These are phyloP conservation scores for Charanyca ferruginea DNA, from an alignment of 2,888 invertebrate genomes.

Conservation along the genomic window DNA sequence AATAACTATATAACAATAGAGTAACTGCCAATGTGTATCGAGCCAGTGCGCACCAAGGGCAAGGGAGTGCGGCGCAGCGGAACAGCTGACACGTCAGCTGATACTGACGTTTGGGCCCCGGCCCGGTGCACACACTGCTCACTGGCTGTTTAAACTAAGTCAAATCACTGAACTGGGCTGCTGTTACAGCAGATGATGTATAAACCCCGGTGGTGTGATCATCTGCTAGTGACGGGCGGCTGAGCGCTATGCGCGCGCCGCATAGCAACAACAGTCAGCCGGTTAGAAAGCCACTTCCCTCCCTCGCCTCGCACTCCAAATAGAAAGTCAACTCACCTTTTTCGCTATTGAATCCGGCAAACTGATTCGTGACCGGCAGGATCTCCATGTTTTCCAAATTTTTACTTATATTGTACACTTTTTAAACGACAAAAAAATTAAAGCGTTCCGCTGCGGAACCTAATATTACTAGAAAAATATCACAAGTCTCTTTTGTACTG, in stretches of 20 bases:
- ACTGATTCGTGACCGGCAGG: constrained; percentile 94
- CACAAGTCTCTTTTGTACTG: constrained; percentile 91
- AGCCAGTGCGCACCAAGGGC: constrained; percentile 69
- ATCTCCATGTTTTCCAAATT: constrained; percentile 94
- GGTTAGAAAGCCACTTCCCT: constrained; percentile 87
- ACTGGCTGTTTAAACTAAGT: neutral
- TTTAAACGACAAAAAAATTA: constrained; percentile 80
- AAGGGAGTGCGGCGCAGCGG: constrained; percentile 76
- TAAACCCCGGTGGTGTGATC: constrained; percentile 11
- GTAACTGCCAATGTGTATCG: constrained; percentile 59
- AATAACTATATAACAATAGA: constrained; percentile 16
- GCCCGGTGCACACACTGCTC: constrained; percentile 24
- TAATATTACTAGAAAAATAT: constrained; percentile 89
- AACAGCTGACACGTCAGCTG: constrained; percentile 87
- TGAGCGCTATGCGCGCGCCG: constrained; percentile 82
- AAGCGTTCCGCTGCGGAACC: constrained; percentile 87
- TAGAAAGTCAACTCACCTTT: constrained; percentile 93
- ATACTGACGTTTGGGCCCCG: constrained; percentile 67
- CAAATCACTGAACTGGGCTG: constrained; percentile 12
- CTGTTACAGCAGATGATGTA: constrained; percentile 24
- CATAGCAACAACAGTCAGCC: constrained; percentile 84
- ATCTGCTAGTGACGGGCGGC: constrained; percentile 41
- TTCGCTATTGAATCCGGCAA: constrained; percentile 94
- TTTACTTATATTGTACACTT: constrained; percentile 91
- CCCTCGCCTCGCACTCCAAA: constrained; percentile 71